Evolutionary conservation across 2,888 invertebrate genomes (phyloP), one percentile per base, ranked within the genome.

Genomic region (Exephanes ischioxanthus): DNA sequence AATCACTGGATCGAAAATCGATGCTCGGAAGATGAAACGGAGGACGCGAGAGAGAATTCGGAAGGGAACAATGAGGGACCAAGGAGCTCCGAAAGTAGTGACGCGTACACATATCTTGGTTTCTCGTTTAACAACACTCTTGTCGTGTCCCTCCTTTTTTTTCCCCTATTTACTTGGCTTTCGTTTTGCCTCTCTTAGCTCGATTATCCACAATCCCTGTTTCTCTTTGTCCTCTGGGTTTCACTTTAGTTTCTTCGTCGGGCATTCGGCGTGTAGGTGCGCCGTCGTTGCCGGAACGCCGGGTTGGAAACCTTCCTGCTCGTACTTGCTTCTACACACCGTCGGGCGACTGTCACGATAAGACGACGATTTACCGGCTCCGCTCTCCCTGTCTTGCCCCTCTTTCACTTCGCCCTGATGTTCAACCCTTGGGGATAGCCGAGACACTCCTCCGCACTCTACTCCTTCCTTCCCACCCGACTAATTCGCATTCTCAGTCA

Each of bases 11-110:
- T 19, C 6, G 16, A 63, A 33, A 63, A 63, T 16, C 30, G 63
- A 63, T 30, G 6, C 16, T 33, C 30, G 3, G 16, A n/a, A n/a
- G 30, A 48, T 16, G 45, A 63, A 63, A 63, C 30, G n/a, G n/a
- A 5, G 16, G 30, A 63, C 2, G 30, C 26, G 16, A 16, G 16
- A 63, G 30, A 33, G 9, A 30, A 33, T 51, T 80, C 83, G 77
- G 86, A 83, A 83, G 48, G 80, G 83, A 87, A 87, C 89, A 88
- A 89, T 89, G 33, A 89, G 79, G 68, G 77, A 76, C 80, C 77
- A 58, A 84, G 81, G 72, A 82, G 87, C 1, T 3, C 26, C 14
- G 26, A 9, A 14, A 26, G 26, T 14, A 58, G 84, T 9, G 51
- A n/a, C 30, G 3, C 33, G 63, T 61, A 67, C 73, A 75, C 70